Percentiles rank a stretch among this genome's conserved stretches.
phyloP scores from a whole-genome alignment of 2,113 vertebrate species.

The Azemiops feae region DNA sequence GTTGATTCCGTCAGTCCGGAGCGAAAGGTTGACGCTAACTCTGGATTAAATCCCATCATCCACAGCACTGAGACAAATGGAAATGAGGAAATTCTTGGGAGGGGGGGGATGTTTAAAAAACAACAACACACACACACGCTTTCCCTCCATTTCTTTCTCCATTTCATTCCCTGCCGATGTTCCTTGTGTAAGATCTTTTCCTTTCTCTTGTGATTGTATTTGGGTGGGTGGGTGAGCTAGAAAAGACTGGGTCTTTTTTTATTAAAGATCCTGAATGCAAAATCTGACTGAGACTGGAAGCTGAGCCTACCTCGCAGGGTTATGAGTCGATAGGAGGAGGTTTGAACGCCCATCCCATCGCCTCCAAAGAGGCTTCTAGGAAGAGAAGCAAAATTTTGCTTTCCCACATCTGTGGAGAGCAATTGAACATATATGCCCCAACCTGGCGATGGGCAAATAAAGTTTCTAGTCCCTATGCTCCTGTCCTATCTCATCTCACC shows the following conservation, averaged over 20 bases:
- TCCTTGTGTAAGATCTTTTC: too few species aligned
- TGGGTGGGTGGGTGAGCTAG: too few species aligned
- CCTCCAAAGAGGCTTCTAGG: neutral
- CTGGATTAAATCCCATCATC: too few species aligned
- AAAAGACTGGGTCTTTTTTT: neutral
- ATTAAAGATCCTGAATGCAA: neutral
- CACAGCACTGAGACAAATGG: too few species aligned
- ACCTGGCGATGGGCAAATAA: neutral
- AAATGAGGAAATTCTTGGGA: too few species aligned
- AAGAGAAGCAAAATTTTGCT: neutral
- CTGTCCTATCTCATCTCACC: neutral
- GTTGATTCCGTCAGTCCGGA: too few species aligned
- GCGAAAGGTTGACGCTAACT: too few species aligned
- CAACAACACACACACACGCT: too few species aligned
- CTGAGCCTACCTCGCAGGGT: neutral
- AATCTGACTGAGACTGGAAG: neutral
- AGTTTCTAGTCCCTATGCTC: neutral
- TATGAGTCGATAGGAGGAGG: neutral
- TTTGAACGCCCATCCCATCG: too few species aligned
- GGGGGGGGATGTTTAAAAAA: too few species aligned
- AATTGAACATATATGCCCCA: neutral
- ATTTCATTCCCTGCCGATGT: neutral
- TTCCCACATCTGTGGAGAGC: neutral
- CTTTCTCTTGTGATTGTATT: neutral
- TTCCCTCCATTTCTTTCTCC: neutral